Percentiles rank a stretch among this genome's conserved stretches.
Conservation (phyloP, 2,797 vertebrate species). For the Heteromormyrus szaboi region DNA sequence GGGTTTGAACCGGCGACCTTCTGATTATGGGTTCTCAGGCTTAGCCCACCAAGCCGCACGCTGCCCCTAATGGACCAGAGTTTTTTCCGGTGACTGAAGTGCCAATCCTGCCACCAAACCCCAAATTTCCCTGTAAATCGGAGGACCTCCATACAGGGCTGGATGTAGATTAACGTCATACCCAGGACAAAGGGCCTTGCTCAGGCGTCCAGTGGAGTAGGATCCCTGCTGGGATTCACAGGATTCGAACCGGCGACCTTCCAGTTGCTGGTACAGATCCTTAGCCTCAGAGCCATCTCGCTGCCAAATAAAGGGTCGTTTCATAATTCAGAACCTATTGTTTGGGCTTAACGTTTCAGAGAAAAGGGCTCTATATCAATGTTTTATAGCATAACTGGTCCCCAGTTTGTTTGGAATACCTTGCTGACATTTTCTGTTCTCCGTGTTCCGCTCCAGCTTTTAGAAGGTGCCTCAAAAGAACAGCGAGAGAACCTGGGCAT, state of each 20-base stretch:
- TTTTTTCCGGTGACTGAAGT: too few relatives aligned
- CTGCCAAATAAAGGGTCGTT: not conserved
- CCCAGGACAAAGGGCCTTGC: not conserved
- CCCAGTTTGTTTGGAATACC: not conserved
- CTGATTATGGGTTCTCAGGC: not conserved
- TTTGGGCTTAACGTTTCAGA: not conserved
- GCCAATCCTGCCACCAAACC: too few relatives aligned
- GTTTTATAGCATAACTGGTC: not conserved
- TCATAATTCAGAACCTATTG: not conserved
- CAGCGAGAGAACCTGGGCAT: slow-evolving; percentile 72
- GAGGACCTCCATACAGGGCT: not conserved
- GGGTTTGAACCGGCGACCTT: not conserved
- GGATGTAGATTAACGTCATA: not conserved
- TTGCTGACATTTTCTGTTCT: not conserved
- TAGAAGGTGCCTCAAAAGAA: slow-evolving; percentile 57
- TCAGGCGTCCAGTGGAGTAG: not conserved
- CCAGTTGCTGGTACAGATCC: not conserved
- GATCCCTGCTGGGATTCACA: not conserved
- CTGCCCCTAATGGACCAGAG: not conserved
- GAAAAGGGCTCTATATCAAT: not conserved
- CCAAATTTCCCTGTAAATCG: not conserved
- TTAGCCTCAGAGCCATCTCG: not conserved
- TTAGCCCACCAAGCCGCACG: not conserved
- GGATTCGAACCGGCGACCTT: not conserved
- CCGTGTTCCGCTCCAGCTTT: slow-evolving; percentile 47